These are phyloP conservation scores for Caprella mutica DNA, from an alignment of 2,888 invertebrate genomes.

Conservation along the genomic window DNA sequence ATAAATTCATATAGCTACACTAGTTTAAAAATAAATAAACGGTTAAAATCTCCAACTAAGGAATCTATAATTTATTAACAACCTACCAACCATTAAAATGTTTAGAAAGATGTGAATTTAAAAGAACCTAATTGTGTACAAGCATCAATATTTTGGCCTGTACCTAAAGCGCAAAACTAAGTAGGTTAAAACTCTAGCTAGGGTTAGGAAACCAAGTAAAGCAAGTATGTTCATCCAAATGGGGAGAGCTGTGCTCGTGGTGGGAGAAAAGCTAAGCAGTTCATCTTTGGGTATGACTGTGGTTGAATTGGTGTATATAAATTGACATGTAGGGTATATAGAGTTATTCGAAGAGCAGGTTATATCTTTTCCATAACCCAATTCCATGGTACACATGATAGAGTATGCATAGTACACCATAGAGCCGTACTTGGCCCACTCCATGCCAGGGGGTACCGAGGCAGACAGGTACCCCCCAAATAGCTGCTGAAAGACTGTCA, in stretches of 20 bases:
- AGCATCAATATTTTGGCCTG: slow-evolving; percentile 23
- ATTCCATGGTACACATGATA: slow-evolving; percentile 68
- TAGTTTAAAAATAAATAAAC: too few species aligned
- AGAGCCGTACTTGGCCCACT: slow-evolving; percentile 62
- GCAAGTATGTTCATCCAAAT: slow-evolving; percentile 63
- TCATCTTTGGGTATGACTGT: too few species aligned
- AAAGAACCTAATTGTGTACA: neutral
- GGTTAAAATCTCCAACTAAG: too few species aligned
- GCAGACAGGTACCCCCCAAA: slow-evolving; percentile 64
- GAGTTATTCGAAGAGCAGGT: slow-evolving; percentile 45
- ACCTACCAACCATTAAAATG: too few species aligned
- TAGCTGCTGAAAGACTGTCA: slow-evolving; percentile 62
- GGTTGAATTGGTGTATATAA: neutral
- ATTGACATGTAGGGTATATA: slow-evolving; percentile 27
- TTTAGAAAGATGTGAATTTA: neutral
- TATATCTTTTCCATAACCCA: slow-evolving; percentile 56
- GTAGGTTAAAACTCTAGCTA: slow-evolving; percentile 60
- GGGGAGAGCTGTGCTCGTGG: slow-evolving; percentile 42
- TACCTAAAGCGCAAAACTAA: slow-evolving; percentile 54
- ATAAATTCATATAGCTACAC: too few species aligned
- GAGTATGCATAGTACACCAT: slow-evolving; percentile 70
- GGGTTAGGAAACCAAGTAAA: slow-evolving; percentile 55
- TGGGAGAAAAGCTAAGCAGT: too few species aligned
- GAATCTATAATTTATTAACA: too few species aligned
- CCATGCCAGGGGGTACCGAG: slow-evolving; percentile 58